Evolutionary conservation across 2,888 invertebrate genomes (phyloP), one percentile per base, ranked within the genome.

Genomic region (Nesidiocoris tenuis): DNA sequence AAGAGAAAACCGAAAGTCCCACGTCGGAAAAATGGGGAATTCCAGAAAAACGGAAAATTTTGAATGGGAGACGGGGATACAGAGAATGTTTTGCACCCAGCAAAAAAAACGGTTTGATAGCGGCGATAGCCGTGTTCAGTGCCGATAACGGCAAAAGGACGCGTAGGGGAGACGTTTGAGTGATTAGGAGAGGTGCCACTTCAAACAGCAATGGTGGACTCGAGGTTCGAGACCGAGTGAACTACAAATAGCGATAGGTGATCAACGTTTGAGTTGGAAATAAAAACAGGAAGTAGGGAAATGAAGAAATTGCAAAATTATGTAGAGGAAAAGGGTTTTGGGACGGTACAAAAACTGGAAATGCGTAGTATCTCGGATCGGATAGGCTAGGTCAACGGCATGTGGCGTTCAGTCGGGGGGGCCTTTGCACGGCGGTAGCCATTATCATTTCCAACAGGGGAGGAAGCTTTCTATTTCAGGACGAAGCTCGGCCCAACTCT

Each of bases 401-500:
- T 72, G 72, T 72, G 72, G 72, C 61, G 72, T 65, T 25, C 16
- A 25, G 17, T 39, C 22, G 72, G 22, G 25, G 39, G n/a, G 59
- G 19, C 59, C 59, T 16, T 17, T n/a, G 39, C 39, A 7, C 22
- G 25, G 61, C 23, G 71, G 72, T 23, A 72, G 72, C 72, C 72
- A 72, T 72, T 72, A 61, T 23, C 19, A 39, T 39, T 18, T 23
- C 17, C 39, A 39, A 22, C 39, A 39, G 39, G 39, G 39, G 39
- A 12, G 12, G 39, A 12, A 39, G 21, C 72, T 72, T 57, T 59
- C 72, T 63, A 72, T 72, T 72, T 72, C 72, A 61, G 63, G 72
- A 61, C 72, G 57, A 70, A 57, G 59, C 70, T 24, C 70, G 70
- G 23, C 17, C n/a, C 2, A n/a, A 59, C 64, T 7, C 24, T 5